Evolutionary conservation across 2,888 invertebrate species (phyloP).

Genomic region (Tetrapedia diversipes): DNA sequence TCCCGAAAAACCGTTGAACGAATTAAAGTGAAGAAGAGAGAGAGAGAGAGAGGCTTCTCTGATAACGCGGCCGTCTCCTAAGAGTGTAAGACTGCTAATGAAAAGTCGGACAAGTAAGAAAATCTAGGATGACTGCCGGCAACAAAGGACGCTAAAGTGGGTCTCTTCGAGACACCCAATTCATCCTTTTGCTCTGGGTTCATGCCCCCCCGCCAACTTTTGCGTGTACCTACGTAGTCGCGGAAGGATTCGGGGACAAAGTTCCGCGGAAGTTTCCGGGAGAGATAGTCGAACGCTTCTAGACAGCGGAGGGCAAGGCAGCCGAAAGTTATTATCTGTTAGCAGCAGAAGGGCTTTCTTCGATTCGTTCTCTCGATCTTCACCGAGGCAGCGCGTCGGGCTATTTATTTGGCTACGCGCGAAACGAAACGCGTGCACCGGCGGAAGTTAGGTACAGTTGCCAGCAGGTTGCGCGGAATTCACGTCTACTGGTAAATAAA

Average conservation of each 20-base stretch:
- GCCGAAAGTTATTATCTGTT: conserved; percentile 76
- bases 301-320: conserved; percentile 49
- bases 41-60: background rate
- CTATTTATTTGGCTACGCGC: conserved; percentile 58
- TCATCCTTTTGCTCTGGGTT: conserved; percentile 48
- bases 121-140: conserved; percentile 41
- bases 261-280: conserved; percentile 56
- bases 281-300: conserved; percentile 49
- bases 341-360: conserved; percentile 69
- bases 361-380: conserved; percentile 38
- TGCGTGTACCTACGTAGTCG: conserved; percentile 27
- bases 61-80: conserved; percentile 12
- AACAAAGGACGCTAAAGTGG: conserved; percentile 56
- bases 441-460: conserved; percentile 7
- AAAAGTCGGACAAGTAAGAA: conserved; percentile 39
- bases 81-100: conserved; percentile 36
- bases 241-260: conserved; percentile 55
- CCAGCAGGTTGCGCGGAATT: conserved; percentile 22
- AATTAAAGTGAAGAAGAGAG: background rate
- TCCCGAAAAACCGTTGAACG: conserved; percentile 11
- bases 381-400: conserved; percentile 12
- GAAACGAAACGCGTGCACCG: background rate
- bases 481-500: conserved; percentile 61
- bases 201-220: conserved; percentile 46
- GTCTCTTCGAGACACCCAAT: conserved; percentile 47